These are phyloP conservation scores for Todiramphus saurophagus DNA, from an alignment of 2,113 vertebrate species.

Conservation along the genomic window DNA sequence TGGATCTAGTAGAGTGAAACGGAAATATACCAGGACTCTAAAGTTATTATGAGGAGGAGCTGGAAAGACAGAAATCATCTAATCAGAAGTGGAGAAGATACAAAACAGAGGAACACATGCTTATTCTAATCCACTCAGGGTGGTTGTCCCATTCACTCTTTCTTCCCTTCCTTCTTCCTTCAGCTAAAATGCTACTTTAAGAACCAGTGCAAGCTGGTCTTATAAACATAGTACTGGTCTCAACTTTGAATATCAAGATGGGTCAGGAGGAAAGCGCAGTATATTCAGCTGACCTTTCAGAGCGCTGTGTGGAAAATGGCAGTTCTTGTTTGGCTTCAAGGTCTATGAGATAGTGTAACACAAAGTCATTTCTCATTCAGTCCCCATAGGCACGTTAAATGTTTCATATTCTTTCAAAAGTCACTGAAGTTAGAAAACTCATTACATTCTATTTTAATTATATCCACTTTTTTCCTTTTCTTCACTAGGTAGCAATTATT, in stretches of 20 bases:
- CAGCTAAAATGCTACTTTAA: background rate
- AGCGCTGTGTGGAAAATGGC: background rate
- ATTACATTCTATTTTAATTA: slow-evolving; percentile 50
- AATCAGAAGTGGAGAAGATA: background rate
- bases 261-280: background rate
- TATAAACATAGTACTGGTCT: background rate
- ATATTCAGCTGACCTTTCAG: background rate
- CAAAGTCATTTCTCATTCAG: slow-evolving; percentile 9
- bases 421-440: slow-evolving; percentile 56
- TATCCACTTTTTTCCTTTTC: background rate
- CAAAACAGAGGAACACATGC: background rate
- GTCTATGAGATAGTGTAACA: background rate
- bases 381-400: slow-evolving; percentile 25
- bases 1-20: background rate
- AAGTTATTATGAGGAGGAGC: background rate
- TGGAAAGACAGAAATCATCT: background rate
- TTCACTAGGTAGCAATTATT: slow-evolving; percentile 33
- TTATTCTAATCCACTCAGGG: background rate
- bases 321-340: background rate
- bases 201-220: background rate
- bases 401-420: slow-evolving; percentile 47
- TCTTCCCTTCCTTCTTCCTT: background rate
- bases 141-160: background rate
- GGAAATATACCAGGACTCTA: background rate
- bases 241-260: rapidly evolving